A percentile compares a stretch with the other conserved stretches of the same genome.
Evolutionary conservation across 1,140 invertebrate genomes (phyloP).

Genomic region (Odontomachus brunneus): DNA sequence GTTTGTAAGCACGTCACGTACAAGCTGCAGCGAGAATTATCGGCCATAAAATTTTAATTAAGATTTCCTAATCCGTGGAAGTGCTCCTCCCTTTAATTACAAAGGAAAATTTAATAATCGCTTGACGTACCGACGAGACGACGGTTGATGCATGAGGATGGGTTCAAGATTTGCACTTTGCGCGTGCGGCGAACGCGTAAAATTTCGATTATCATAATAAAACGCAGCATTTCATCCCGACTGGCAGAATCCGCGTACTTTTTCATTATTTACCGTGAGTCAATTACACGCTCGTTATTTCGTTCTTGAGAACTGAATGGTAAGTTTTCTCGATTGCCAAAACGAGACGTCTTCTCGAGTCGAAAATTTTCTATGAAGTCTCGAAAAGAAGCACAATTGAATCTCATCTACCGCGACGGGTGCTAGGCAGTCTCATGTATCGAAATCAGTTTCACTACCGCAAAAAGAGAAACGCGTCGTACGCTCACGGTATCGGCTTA

Average conservation of each 20-base stretch:
- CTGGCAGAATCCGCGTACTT: no score
- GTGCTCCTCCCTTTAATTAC: constrained; percentile 67
- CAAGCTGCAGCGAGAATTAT: constrained; percentile 68
- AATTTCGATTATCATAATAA: constrained; percentile 79
- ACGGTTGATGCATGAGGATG: constrained; percentile 33
- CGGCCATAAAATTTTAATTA: constrained; percentile 79
- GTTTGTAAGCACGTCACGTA: constrained; percentile 48
- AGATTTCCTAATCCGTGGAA: constrained; percentile 71
- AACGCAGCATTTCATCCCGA: constrained; percentile 55
- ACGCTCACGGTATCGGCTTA: constrained; percentile 59
- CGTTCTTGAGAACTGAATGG: background rate
- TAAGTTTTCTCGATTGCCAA: background rate
- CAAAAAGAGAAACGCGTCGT: constrained; percentile 46
- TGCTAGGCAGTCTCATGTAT: background rate
- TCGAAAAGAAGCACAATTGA: background rate
- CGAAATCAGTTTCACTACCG: constrained; percentile 49
- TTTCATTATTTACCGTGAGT: constrained; percentile 46
- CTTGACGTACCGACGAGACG: constrained; percentile 18
- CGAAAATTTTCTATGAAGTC: background rate
- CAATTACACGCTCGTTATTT: constrained; percentile 28
- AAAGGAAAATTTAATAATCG: constrained; percentile 74
- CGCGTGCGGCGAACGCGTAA: constrained; percentile 56
- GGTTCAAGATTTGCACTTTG: constrained; percentile 65
- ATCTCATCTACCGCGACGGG: background rate
- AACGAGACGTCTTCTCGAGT: background rate